These are phyloP conservation scores for Syrista parreyssii DNA, from an alignment of 2,888 invertebrate genomes.

Conservation along the genomic window DNA sequence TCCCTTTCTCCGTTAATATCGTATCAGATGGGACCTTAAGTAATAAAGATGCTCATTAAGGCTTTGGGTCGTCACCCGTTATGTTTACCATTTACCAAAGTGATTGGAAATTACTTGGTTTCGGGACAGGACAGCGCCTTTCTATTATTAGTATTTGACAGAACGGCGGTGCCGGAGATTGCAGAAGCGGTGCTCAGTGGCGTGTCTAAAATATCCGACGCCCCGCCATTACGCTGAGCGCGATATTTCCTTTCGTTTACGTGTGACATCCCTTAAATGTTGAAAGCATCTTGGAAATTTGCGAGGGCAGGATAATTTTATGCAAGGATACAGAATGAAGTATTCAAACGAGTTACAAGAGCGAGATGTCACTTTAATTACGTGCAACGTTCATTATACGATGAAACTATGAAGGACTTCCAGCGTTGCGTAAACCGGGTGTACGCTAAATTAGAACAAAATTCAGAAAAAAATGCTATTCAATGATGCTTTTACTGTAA, in stretches of 20 bases:
- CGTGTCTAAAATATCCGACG: neutral
- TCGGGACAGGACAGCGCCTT: conserved; percentile 11
- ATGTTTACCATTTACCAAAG: conserved; percentile 5
- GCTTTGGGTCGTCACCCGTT: conserved; percentile 3
- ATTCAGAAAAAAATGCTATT: neutral
- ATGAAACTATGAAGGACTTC: neutral
- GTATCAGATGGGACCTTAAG: neutral
- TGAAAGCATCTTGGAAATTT: neutral
- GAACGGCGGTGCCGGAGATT: conserved; percentile 2
- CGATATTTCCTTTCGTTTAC: neutral
- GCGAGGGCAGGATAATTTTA: neutral
- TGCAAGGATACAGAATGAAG: neutral
- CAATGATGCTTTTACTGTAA: neutral
- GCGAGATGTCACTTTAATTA: neutral
- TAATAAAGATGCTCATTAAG: neutral
- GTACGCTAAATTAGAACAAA: neutral
- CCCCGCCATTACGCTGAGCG: neutral
- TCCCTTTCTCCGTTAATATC: conserved; percentile 9
- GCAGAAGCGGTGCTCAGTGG: conserved; percentile 5
- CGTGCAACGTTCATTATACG: neutral
- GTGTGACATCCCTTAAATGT: neutral
- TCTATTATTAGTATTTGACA: conserved; percentile 16
- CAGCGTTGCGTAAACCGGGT: neutral
- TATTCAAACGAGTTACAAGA: neutral
- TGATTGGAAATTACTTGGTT: conserved; percentile 18